These are phyloP conservation scores for Stegostoma tigrinum DNA, from an alignment of 2,113 vertebrate species.

Conservation along the genomic window DNA sequence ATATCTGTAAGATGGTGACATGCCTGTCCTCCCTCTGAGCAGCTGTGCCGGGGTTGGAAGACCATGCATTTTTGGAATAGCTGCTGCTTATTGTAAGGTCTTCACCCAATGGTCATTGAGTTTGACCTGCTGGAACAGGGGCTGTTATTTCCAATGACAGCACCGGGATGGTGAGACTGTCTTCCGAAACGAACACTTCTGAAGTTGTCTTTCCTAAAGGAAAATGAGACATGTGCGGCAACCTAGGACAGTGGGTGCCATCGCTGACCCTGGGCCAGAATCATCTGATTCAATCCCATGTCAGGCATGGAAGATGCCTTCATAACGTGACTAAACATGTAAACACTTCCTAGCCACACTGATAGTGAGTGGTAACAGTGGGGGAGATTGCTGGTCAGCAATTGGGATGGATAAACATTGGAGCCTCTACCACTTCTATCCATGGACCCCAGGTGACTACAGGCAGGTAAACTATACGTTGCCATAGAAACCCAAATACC, in stretches of 20 bases:
- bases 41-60: too few relatives aligned
- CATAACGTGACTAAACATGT: background rate
- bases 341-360: too few relatives aligned
- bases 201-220: background rate
- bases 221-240: background rate
- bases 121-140: background rate
- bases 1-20: too few relatives aligned
- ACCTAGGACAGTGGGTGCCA: too few relatives aligned
- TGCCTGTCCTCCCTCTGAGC: too few relatives aligned
- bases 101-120: too few relatives aligned
- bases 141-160: background rate
- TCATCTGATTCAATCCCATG: background rate
- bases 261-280: background rate
- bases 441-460: background rate
- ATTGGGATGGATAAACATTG: background rate
- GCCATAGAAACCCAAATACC: background rate
- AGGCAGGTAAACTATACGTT: too few relatives aligned
- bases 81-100: background rate
- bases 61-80: too few relatives aligned
- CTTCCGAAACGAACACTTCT: background rate
- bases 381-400: background rate
- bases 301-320: background rate
- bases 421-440: background rate
- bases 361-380: background rate
- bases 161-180: background rate